phyloP scores from a whole-genome alignment of 2,797 vertebrate genomes.

The Cuniculus paca region DNA sequence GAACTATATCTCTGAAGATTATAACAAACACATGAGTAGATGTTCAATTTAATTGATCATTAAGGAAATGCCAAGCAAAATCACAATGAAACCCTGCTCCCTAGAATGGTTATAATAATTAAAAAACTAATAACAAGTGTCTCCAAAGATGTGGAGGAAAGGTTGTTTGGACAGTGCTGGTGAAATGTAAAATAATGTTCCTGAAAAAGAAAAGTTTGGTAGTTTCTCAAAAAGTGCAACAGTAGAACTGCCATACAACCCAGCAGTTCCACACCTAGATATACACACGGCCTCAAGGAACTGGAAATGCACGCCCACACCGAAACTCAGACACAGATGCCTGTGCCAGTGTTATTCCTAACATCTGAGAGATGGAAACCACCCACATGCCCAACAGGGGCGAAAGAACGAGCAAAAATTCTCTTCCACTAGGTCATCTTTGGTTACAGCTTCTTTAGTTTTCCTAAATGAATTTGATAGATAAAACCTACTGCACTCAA shows the following conservation, averaged over 20 bases:
- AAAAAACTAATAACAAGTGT: neutral
- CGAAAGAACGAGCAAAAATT: neutral
- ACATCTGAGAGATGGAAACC: neutral
- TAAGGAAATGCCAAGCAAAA: conserved; percentile 8
- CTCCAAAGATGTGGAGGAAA: neutral
- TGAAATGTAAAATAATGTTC: neutral
- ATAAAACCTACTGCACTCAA: neutral
- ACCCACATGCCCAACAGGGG: neutral
- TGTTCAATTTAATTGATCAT: neutral
- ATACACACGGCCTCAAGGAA: neutral
- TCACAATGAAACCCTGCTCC: neutral
- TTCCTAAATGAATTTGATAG: neutral
- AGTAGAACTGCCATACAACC: neutral
- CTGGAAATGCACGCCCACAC: neutral
- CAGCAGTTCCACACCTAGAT: neutral
- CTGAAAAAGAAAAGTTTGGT: neutral
- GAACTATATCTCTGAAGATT: neutral
- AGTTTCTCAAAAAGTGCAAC: neutral
- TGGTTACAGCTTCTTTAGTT: neutral
- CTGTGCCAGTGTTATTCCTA: neutral
- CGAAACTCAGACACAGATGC: neutral
- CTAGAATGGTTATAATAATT: neutral
- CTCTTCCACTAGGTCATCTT: conserved; percentile 11
- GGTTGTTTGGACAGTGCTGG: neutral
- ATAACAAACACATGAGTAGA: neutral